Base-by-base conservation (phyloP, 2,797 vertebrate species). In the Basileuterus tristriatus region DNA sequence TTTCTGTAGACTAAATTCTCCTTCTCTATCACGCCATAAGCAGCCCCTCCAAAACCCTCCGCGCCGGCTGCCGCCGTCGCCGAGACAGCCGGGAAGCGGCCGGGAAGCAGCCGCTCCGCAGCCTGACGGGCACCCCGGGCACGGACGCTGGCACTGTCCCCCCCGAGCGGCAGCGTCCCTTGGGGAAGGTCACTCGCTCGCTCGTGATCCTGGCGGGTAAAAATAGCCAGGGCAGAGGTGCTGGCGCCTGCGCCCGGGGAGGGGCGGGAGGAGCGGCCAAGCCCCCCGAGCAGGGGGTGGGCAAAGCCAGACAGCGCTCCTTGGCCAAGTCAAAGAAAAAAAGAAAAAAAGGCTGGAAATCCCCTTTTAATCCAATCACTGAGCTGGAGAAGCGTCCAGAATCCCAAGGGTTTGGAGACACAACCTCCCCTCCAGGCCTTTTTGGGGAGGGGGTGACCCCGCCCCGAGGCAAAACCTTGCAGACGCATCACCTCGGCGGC, bases 181-280 rank as follows among this genome's bases (percentile, higher is more conserved):
- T 2, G 2, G 75, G 74, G 68, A 94, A 94, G 92, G 94, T 95
- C 94, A 91, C 85, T 50, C 3, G 10, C 60, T 87, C 4, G 15
- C 82, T 95, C 29, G n/a, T 90, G 82, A 94, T 90, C 85, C 90
- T 5, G 1, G 36, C 0, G 71, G 41, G 71, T 91, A 96, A 95
- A 95, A 93, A 96, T 93, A 96, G 68, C 88, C 26, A 2, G 75
- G 79, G 70, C 82, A 91, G 85, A 87, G 81, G 78, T 55, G 65
- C 36, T 1, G 14, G 82, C 9, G 58, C 74, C 81, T 82, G 81
- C 13, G 29, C 81, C n/a, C 0, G 2, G 32, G 30, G 39, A 76
- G 63, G 63, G 60, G 46, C 24, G 0, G 39, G 46, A 58, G 44
- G 41, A 76, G 93, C 2, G 2, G 53, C 63, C 1, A 4, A 91